phyloP scores from a whole-genome alignment of 2,888 invertebrate genomes.

The Boloria euphrosyne region DNA sequence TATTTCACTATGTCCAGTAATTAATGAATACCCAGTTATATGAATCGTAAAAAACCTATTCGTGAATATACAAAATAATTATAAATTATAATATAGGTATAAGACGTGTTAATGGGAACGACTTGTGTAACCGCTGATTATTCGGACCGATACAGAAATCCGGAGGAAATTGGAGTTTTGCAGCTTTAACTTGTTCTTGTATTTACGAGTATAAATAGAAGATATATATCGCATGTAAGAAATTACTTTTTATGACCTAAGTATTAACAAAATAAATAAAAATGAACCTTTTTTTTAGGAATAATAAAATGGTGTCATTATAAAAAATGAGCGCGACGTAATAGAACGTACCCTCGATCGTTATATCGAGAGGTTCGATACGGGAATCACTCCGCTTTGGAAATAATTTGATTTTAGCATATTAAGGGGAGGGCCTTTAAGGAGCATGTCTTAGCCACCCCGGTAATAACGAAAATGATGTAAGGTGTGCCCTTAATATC shows the following conservation, averaged over 20 bases:
- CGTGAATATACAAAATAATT: not conserved
- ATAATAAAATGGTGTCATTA: conserved; percentile 28
- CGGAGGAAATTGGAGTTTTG: conserved; percentile 77
- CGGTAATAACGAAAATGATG: conserved; percentile 81
- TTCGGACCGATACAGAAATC: conserved; percentile 69
- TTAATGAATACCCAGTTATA: too few species aligned
- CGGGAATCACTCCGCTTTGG: conserved; percentile 77
- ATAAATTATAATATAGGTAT: conserved; percentile 6
- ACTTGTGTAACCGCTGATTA: conserved; percentile 63
- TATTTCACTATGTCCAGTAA: too few species aligned
- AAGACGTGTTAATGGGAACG: conserved; percentile 72
- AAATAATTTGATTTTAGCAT: conserved; percentile 83
- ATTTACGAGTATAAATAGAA: not conserved
- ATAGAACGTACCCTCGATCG: conserved; percentile 55
- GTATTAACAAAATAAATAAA: too few species aligned
- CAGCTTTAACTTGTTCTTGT: conserved; percentile 50
- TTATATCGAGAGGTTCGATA: conserved; percentile 75
- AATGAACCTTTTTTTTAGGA: conserved; percentile 1
- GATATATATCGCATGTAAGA: too few species aligned
- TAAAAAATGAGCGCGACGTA: conserved; percentile 42
- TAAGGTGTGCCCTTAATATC: conserved; percentile 83
- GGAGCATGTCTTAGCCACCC: conserved; percentile 73
- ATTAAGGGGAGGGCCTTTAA: conserved; percentile 73
- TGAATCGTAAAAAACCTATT: not conserved
- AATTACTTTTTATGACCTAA: too few species aligned